Evolutionary conservation across 1,140 invertebrate genomes (phyloP), one percentile per base, ranked within the genome.

Genomic region (Aphaenogaster ashmeadi): DNA sequence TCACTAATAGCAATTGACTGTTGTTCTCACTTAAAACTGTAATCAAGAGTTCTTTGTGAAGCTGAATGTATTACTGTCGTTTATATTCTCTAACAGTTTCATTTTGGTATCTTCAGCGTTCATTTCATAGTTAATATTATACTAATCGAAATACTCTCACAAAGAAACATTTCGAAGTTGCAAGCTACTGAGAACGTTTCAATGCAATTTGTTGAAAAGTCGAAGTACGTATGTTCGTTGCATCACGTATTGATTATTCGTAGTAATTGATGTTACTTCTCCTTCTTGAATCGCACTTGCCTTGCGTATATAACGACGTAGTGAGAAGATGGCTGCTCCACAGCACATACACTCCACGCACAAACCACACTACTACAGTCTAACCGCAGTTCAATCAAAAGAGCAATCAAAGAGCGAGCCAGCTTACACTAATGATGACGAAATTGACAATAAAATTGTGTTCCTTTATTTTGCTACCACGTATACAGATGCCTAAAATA

Each of bases 351-450:
- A 94, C 94, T 92, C 91, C 91, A 91, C 91, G 94, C 94, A 95
- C 93, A 94, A 94, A 91, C 92, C 93, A 95, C 93, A 93, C 92
- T 93, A 93, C 92, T 93, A 93, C 94, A 95, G 92, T 95, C 93
- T 95, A 95, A 95, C 93, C 91, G 93, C 94, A 94, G 93, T 93
- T 94, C 89, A 89, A 92, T 90, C 88, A 93, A 84, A 92, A 88
- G 92, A 93, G 92, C 92, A 93, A 92, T 93, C 78, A 93, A 90
- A 92, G 92, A 94, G 92, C 94, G 89, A 95, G 93, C 93, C 93
- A 94, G 95, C 95, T 95, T 95, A 94, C 91, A 95, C 95, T 95
- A 95, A 95, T 95, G 92, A 95, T 93, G 93, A 94, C 87, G 90
- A 91, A 93, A 92, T 91, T 92, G 91, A 93, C 86, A 89, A 92